These are phyloP conservation scores for Nymphalis io DNA, from an alignment of 1,140 invertebrate species.

Conservation along the genomic window DNA sequence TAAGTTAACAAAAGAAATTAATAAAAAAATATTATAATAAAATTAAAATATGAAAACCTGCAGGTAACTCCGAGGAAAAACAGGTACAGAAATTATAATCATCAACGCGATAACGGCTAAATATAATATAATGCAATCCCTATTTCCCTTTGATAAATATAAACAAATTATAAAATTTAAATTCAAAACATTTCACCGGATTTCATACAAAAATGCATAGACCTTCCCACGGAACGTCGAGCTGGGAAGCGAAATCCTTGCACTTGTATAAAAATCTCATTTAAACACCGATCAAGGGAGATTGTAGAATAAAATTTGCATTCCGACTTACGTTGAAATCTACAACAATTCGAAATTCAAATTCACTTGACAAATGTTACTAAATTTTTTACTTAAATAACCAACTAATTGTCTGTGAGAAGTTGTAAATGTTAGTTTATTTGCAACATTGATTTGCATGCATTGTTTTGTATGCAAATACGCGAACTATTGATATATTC, in stretches of 20 bases:
- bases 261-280: constrained; percentile 71
- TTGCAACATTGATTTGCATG: constrained; percentile 11
- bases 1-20: too few species aligned
- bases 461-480: constrained; percentile 16
- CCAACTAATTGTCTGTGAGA: constrained; percentile 60
- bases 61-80: too few species aligned
- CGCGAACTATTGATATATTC: constrained; percentile 62
- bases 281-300: constrained; percentile 57
- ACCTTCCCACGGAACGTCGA: constrained; percentile 41
- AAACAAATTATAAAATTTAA: constrained; percentile 8
- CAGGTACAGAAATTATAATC: too few species aligned
- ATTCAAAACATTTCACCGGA: constrained; percentile 1
- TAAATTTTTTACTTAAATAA: constrained; percentile 46
- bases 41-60: too few species aligned
- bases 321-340: constrained; percentile 41
- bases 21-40: too few species aligned
- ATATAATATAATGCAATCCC: not conserved
- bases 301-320: constrained; percentile 63
- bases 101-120: not conserved
- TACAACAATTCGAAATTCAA: constrained; percentile 62
- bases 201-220: constrained; percentile 13
- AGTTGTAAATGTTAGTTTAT: constrained; percentile 32
- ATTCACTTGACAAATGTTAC: constrained; percentile 67
- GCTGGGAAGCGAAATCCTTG: constrained; percentile 40
- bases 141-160: not conserved